A percentile compares a stretch with the other conserved stretches of the same genome.
Conservation (phyloP, 37 sponge, comb jelly and placozoan species). For the Chondrilla cf. caribensis region DNA sequence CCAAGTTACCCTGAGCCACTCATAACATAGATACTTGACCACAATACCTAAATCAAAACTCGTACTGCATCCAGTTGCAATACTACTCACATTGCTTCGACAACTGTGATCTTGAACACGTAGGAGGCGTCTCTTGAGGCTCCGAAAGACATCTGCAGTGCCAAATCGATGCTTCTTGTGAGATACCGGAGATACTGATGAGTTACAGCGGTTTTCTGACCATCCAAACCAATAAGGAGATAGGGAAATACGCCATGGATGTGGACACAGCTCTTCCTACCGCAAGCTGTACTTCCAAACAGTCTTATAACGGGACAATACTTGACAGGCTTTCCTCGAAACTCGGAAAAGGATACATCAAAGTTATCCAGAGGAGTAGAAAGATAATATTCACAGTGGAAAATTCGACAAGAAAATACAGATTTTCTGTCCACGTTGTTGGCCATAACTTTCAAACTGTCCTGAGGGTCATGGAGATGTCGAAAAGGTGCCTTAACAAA, state of each 20-base stretch:
- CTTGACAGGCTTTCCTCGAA: slow-evolving; percentile 37
- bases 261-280: slow-evolving; percentile 93
- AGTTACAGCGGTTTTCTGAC: slow-evolving; percentile 12
- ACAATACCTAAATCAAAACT: too few species aligned
- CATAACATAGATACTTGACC: too few species aligned
- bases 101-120: slow-evolving; percentile 78
- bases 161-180: slow-evolving; percentile 65
- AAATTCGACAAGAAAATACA: slow-evolving; percentile 65
- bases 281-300: slow-evolving; percentile 86
- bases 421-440: too few species aligned
- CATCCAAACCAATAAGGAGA: slow-evolving; percentile 55
- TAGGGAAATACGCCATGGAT: slow-evolving; percentile 97
- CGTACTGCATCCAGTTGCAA: too few species aligned
- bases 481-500: too few species aligned
- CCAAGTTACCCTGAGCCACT: too few species aligned
- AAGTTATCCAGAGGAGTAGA: slow-evolving; percentile 48
- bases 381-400: slow-evolving; percentile 70
- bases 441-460: not conserved
- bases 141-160: slow-evolving; percentile 67
- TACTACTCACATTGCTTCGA: slow-evolving; percentile 72
- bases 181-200: slow-evolving; percentile 55
- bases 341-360: slow-evolving; percentile 68
- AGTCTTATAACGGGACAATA: slow-evolving; percentile 88
- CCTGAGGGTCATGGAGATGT: too few species aligned
- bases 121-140: slow-evolving; percentile 28